These are phyloP conservation scores for Platypus cylindrus DNA, from an alignment of 2,888 invertebrate species.

Conservation along the genomic window DNA sequence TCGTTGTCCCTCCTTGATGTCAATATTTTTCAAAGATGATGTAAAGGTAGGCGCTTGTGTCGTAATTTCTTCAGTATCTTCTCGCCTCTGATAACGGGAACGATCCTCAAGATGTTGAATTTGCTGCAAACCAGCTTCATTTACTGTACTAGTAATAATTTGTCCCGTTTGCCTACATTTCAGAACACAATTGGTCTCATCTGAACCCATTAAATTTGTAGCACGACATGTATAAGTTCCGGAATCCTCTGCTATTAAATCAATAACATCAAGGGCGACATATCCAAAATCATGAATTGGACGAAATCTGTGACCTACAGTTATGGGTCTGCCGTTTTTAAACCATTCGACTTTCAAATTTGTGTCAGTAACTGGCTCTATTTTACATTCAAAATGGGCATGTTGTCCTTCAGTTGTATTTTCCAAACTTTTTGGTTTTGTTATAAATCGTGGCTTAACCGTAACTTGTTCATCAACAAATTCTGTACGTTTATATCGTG, in stretches of 20 bases:
- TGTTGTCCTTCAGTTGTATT: conserved; percentile 80
- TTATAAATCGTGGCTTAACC: conserved; percentile 71
- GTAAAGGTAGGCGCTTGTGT: conserved; percentile 90
- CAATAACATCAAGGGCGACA: conserved; percentile 92
- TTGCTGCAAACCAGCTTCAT: conserved; percentile 77
- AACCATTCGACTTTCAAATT: conserved; percentile 96
- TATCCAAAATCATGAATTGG: conserved; percentile 98
- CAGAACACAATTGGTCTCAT: conserved; percentile 66
- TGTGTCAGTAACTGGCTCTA: conserved; percentile 93
- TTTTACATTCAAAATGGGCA: conserved; percentile 94
- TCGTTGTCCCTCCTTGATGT: conserved; percentile 87
- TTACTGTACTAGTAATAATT: conserved; percentile 74
- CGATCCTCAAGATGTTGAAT: conserved; percentile 82
- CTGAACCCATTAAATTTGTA: conserved; percentile 78
- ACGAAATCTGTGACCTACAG: conserved; percentile 86
- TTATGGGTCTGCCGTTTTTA: conserved; percentile 87
- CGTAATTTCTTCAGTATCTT: conserved; percentile 68
- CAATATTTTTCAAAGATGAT: conserved; percentile 79
- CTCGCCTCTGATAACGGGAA: conserved; percentile 60
- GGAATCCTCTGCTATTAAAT: conserved; percentile 90
- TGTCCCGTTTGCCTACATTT: conserved; percentile 65
- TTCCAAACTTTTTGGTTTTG: conserved; percentile 75
- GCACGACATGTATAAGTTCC: conserved; percentile 91
- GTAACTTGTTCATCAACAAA: conserved; percentile 73
- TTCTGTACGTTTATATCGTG: conserved; percentile 71